These are phyloP conservation scores for Hydriomena furcata DNA, from an alignment of 2,888 invertebrate species.

Conservation along the genomic window DNA sequence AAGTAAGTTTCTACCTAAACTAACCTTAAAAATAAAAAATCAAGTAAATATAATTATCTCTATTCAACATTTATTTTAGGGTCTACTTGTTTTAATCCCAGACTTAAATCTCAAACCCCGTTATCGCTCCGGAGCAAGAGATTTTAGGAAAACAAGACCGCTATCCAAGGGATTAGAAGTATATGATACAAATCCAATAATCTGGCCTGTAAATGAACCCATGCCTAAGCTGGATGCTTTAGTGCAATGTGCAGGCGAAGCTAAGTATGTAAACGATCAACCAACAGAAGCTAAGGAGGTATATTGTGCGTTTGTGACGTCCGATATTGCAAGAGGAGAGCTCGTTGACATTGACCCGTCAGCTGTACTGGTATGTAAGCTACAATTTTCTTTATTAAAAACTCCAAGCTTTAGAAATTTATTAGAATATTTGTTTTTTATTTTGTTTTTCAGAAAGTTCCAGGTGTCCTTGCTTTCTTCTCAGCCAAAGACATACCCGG, in stretches of 20 bases:
- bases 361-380: slow-evolving; percentile 83
- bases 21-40: no score
- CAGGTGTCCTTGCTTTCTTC: slow-evolving; percentile 86
- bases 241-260: slow-evolving; percentile 86
- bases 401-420: no score
- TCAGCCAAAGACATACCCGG: slow-evolving; percentile 88
- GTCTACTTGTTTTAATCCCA: slow-evolving; percentile 78
- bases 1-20: slow-evolving; percentile 75
- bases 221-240: slow-evolving; percentile 85
- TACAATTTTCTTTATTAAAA: no score
- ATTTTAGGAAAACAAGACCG: slow-evolving; percentile 77
- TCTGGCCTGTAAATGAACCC: slow-evolving; percentile 87
- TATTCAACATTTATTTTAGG: slow-evolving; percentile 59
- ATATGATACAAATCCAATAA: slow-evolving; percentile 84
- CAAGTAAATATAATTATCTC: no score
- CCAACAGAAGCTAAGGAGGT: slow-evolving; percentile 84
- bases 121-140: slow-evolving; percentile 76
- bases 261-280: slow-evolving; percentile 73
- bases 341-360: slow-evolving; percentile 84
- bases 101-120: slow-evolving; percentile 63
- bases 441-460: slow-evolving; percentile 83
- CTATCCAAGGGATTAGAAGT: slow-evolving; percentile 85
- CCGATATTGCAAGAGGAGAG: slow-evolving; percentile 79
- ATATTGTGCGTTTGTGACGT: slow-evolving; percentile 86
- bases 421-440: no score